phyloP scores from a whole-genome alignment of 2,888 invertebrate species.

The Lasius fuliginosus region DNA sequence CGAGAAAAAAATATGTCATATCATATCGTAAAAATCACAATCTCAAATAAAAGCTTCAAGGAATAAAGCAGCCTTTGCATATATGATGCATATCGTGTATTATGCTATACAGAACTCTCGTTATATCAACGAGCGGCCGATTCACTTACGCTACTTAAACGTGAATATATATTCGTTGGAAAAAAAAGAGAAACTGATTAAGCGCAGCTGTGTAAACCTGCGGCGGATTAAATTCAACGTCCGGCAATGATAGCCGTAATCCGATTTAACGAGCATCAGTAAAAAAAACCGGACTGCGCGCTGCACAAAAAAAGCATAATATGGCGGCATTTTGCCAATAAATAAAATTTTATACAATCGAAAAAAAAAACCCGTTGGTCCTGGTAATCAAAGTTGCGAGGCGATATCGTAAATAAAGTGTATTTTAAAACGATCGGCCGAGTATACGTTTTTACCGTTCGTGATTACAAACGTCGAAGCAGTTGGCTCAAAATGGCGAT shows the following conservation, averaged over 20 bases:
- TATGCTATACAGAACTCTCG: slow-evolving; percentile 14
- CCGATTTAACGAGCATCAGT: slow-evolving; percentile 57
- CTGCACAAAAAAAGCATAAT: slow-evolving; percentile 26
- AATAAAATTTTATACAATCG: slow-evolving; percentile 44
- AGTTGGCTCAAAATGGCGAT: slow-evolving; percentile 66
- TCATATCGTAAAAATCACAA: not conserved
- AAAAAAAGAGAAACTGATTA: slow-evolving; percentile 55
- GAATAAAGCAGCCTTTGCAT: slow-evolving; percentile 28
- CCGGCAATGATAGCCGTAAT: slow-evolving; percentile 58
- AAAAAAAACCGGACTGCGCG: slow-evolving; percentile 43
- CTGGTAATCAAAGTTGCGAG: slow-evolving; percentile 53
- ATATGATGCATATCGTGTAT: not conserved
- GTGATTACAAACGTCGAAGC: slow-evolving; percentile 71
- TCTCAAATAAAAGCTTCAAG: slow-evolving; percentile 5
- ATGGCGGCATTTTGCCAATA: slow-evolving; percentile 50
- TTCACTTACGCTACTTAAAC: slow-evolving; percentile 44
- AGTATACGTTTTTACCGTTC: slow-evolving; percentile 58
- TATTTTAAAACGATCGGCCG: slow-evolving; percentile 54
- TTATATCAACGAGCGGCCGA: slow-evolving; percentile 38
- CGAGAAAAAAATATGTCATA: not conserved
- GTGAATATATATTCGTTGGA: slow-evolving; percentile 34
- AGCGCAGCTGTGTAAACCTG: slow-evolving; percentile 64
- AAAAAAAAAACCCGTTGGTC: slow-evolving; percentile 11
- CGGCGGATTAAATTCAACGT: slow-evolving; percentile 58
- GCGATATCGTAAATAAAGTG: slow-evolving; percentile 57